Percentiles rank a stretch among this genome's conserved stretches.
phyloP scores from a whole-genome alignment of 2,113 vertebrate genomes.

The Agapornis roseicollis region DNA sequence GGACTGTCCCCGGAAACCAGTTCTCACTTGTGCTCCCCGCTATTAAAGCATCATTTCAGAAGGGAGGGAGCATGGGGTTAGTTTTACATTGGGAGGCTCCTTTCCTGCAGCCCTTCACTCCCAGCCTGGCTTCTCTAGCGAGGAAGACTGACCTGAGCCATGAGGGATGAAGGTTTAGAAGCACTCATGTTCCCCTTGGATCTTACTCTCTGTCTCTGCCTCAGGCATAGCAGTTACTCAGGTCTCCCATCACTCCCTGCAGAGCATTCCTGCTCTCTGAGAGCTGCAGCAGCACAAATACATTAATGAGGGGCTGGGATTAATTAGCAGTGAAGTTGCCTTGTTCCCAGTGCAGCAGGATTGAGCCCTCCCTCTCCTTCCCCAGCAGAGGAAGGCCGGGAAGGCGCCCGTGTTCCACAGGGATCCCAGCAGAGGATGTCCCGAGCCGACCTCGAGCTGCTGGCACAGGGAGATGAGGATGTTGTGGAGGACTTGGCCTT shows the following conservation, averaged over 20 bases:
- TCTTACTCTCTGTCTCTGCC: not conserved
- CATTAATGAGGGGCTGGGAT: slow-evolving; percentile 64
- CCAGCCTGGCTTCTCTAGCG: not conserved
- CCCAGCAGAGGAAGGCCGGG: slow-evolving; percentile 16
- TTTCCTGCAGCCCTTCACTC: not conserved
- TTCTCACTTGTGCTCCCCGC: not conserved
- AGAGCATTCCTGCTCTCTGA: not conserved
- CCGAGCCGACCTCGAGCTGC: slow-evolving; percentile 75
- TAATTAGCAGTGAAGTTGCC: slow-evolving; percentile 66
- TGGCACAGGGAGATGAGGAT: slow-evolving; percentile 87
- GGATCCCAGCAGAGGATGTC: slow-evolving; percentile 52
- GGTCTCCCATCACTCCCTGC: not conserved
- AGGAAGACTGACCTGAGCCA: not conserved
- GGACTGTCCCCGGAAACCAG: not conserved
- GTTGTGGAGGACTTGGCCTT: slow-evolving; percentile 87
- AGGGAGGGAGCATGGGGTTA: not conserved
- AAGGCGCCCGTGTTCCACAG: accelerated
- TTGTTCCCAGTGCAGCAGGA: slow-evolving; percentile 9
- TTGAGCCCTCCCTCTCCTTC: not conserved
- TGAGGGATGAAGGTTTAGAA: not conserved
- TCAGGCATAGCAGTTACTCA: not conserved
- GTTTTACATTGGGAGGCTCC: not conserved
- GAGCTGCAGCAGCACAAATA: slow-evolving; percentile 4
- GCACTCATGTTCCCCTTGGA: accelerated
- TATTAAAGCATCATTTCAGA: not conserved